These are phyloP conservation scores for Linepithema humile DNA, from an alignment of 1,140 invertebrate genomes.

Conservation along the genomic window DNA sequence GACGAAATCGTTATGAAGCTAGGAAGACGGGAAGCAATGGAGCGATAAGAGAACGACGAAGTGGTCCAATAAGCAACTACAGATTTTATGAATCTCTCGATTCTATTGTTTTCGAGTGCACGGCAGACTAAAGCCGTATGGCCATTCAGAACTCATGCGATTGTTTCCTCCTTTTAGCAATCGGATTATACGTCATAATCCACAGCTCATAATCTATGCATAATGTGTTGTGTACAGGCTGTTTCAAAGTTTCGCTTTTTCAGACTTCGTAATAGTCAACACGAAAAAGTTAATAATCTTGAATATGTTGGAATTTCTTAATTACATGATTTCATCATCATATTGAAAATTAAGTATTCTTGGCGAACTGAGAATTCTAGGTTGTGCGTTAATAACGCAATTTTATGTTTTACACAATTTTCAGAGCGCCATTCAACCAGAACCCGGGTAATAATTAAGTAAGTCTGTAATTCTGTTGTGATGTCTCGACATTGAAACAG, in stretches of 20 bases:
- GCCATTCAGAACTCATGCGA: constrained; percentile 1
- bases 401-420: background rate
- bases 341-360: background rate
- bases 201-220: constrained; percentile 2
- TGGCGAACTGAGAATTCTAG: background rate
- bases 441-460: constrained; percentile 24
- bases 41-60: constrained; percentile 26
- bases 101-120: constrained; percentile 31
- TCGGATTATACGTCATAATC: constrained; percentile 4
- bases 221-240: background rate
- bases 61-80: constrained; percentile 35
- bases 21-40: constrained; percentile 27
- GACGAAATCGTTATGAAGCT: background rate
- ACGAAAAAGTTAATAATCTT: background rate
- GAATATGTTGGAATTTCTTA: background rate
- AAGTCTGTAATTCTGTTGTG: constrained; percentile 10
- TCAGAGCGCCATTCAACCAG: background rate
- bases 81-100: constrained; percentile 38
- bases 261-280: background rate
- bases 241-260: background rate
- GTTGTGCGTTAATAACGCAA: background rate
- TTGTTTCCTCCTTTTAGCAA: constrained; percentile 27
- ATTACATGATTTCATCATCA: background rate
- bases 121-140: constrained; percentile 17
- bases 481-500: constrained; percentile 43